These are phyloP conservation scores for Chroicocephalus ridibundus DNA, from an alignment of 2,113 vertebrate species.

Conservation along the genomic window DNA sequence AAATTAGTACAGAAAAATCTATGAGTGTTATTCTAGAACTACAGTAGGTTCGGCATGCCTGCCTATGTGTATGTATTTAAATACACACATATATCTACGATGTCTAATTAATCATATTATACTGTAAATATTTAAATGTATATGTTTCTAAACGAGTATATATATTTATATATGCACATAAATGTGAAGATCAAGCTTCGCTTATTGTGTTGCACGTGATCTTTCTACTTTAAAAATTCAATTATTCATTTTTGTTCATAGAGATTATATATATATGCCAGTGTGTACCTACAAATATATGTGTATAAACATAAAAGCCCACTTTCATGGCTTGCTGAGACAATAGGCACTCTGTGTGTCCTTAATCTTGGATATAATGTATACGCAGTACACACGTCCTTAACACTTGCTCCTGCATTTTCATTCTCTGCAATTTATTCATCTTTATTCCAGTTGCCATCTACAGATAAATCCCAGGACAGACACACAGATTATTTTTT, in stretches of 20 bases:
- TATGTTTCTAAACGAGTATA: neutral
- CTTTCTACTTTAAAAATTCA: neutral
- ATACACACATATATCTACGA: neutral
- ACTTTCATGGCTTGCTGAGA: constrained; percentile 10
- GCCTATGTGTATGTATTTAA: neutral
- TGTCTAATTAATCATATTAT: neutral
- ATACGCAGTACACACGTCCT: neutral
- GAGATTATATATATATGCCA: neutral
- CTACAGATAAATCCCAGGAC: constrained; percentile 34
- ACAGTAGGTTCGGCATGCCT: neutral
- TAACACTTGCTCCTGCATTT: constrained; percentile 21
- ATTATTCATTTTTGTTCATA: neutral
- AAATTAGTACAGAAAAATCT: neutral
- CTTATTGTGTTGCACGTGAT: neutral
- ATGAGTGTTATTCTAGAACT: neutral
- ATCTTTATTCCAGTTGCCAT: neutral
- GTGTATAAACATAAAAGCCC: neutral
- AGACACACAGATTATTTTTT: neutral
- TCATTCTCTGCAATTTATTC: constrained; percentile 7
- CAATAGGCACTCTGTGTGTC: neutral
- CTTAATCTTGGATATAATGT: neutral
- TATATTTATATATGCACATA: neutral
- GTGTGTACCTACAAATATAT: neutral
- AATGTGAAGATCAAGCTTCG: neutral
- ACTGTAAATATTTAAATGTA: neutral